phyloP scores from a whole-genome alignment of 1,140 invertebrate genomes.

The Anagrus nilaparvatae region DNA sequence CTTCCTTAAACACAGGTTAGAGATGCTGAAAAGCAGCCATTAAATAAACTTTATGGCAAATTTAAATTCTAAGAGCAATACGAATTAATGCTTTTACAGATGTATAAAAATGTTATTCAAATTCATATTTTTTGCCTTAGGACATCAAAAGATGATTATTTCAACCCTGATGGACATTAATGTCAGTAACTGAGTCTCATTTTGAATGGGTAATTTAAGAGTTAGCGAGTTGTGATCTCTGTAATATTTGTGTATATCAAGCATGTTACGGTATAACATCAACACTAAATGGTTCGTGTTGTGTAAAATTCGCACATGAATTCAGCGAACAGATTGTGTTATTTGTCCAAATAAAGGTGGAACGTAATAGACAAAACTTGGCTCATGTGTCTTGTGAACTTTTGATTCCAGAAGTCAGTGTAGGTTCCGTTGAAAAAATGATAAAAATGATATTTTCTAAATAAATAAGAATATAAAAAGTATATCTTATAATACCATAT shows the following conservation, averaged over 20 bases:
- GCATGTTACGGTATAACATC: conserved; percentile 97
- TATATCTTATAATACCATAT: no score
- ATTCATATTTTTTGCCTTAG: conserved; percentile 68
- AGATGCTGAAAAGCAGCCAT: conserved; percentile 45
- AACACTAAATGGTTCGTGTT: conserved; percentile 93
- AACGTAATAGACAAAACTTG: conserved; percentile 90
- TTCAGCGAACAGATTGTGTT: conserved; percentile 82
- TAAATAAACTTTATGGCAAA: conserved; percentile 53
- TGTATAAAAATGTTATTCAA: no score
- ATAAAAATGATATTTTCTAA: no score
- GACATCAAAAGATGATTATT: conserved; percentile 79
- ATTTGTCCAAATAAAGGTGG: conserved; percentile 93
- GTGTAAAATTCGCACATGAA: conserved; percentile 83
- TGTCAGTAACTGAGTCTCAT: conserved; percentile 70
- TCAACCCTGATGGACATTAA: conserved; percentile 72
- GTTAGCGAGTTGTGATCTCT: conserved; percentile 95
- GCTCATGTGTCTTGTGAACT: conserved; percentile 96
- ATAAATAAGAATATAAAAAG: no score
- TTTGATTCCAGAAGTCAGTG: conserved; percentile 99
- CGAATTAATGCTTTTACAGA: neutral
- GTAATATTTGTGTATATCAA: conserved; percentile 99
- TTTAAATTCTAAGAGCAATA: conserved; percentile 70
- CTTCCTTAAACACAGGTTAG: conserved; percentile 76
- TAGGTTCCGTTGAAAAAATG: conserved; percentile 95
- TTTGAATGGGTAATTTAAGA: conserved; percentile 89